phyloP scores from a whole-genome alignment of 1,140 invertebrate genomes.

The Drosophila sturtevanti region DNA sequence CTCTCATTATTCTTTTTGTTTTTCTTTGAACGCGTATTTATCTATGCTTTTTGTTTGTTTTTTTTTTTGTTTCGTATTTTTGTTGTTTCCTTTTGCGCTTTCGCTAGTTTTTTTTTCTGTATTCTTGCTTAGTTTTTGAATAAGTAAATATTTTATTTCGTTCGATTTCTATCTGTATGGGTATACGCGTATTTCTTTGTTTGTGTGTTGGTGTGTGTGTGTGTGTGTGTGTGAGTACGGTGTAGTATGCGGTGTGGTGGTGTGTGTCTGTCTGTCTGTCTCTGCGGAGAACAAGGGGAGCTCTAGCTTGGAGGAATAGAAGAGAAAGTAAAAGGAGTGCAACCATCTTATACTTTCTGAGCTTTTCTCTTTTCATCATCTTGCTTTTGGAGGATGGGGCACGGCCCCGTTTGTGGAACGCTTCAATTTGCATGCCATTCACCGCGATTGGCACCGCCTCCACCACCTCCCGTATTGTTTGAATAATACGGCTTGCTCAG shows the following conservation, averaged over 20 bases:
- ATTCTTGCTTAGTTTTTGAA: constrained; percentile 21
- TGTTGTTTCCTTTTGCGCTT: constrained; percentile 19
- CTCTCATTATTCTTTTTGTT: constrained; percentile 17
- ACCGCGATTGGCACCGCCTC: constrained; percentile 60
- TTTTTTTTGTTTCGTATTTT: constrained; percentile 18
- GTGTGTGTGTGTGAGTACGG: neutral
- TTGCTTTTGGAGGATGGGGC: neutral
- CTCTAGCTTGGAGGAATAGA: constrained; percentile 2
- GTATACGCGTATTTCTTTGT: constrained; percentile 11
- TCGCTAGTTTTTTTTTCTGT: constrained; percentile 16
- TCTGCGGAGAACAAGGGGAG: constrained; percentile 8
- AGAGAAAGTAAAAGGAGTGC: constrained; percentile 2
- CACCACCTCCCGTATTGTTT: constrained; percentile 68
- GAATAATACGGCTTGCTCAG: constrained; percentile 81
- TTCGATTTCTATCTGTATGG: constrained; percentile 82
- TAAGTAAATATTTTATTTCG: constrained; percentile 81
- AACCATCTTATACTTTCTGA: neutral
- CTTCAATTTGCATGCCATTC: constrained; percentile 74
- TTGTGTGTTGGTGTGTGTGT: constrained; percentile 15
- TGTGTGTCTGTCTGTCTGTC: constrained; percentile 14
- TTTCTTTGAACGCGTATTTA: constrained; percentile 31
- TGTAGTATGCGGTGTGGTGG: neutral
- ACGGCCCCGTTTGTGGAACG: neutral
- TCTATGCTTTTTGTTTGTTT: constrained; percentile 21
- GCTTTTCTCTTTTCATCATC: neutral